Evolutionary conservation across 1,140 invertebrate species (phyloP).

Genomic region (Sycophaga agraensis): DNA sequence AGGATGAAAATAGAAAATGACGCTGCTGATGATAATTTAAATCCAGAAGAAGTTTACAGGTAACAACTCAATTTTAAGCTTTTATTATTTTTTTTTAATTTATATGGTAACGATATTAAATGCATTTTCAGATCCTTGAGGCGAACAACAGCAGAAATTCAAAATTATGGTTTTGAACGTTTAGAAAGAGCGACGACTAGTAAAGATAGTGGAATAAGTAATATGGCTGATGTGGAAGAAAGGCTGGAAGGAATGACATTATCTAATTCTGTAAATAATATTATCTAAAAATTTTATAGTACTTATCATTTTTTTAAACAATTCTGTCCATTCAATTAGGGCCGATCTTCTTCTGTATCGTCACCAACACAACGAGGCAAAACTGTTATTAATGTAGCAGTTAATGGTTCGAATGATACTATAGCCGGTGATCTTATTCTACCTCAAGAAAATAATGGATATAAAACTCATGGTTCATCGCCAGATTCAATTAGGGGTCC

Average conservation of each 20-base stretch:
- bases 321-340: constrained; percentile 34
- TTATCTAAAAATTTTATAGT: not conserved
- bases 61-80: constrained; percentile 37
- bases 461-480: constrained; percentile 50
- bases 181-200: constrained; percentile 78
- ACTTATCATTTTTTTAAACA: not conserved
- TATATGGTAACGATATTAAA: constrained; percentile 21
- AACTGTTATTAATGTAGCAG: constrained; percentile 45
- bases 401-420: constrained; percentile 54
- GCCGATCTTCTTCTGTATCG: constrained; percentile 55
- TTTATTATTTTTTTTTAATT: constrained; percentile 15
- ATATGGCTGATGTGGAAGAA: constrained; percentile 69
- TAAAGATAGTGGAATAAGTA: constrained; percentile 87
- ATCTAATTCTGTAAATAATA: constrained; percentile 49
- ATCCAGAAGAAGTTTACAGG: constrained; percentile 84
- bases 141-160: constrained; percentile 91
- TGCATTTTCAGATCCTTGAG: constrained; percentile 67
- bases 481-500: constrained; percentile 47
- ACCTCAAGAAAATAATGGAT: constrained; percentile 56
- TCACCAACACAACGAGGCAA: constrained; percentile 56
- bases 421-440: constrained; percentile 54
- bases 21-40: constrained; percentile 68
- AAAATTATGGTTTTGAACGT: constrained; percentile 79
- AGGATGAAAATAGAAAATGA: constrained; percentile 44
- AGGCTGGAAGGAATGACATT: constrained; percentile 59